Conservation (phyloP, 2,113 vertebrate genomes). For the Atrichornis clamosus region DNA sequence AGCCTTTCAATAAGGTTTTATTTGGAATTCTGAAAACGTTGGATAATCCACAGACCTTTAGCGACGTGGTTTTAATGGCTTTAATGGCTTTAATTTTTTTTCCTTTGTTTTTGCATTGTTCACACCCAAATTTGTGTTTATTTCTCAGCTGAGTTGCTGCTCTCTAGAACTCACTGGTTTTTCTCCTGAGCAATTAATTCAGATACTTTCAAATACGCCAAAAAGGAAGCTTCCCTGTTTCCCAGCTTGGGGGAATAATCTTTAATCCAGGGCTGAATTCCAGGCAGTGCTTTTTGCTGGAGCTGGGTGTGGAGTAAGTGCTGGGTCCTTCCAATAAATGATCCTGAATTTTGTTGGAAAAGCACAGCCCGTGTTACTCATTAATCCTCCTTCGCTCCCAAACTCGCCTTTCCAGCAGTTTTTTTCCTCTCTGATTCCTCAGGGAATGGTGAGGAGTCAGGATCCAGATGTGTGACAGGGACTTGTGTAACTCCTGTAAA, state of each 20-base stretch:
- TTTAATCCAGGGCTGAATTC: background rate
- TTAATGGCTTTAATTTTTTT: too few relatives aligned
- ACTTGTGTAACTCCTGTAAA: background rate
- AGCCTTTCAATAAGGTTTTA: background rate
- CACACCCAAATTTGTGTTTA: background rate
- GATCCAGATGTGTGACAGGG: background rate
- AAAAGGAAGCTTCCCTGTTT: background rate
- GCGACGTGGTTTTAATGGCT: background rate
- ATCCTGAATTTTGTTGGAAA: background rate
- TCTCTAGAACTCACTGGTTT: background rate
- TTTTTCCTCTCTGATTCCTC: background rate
- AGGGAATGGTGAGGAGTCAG: background rate
- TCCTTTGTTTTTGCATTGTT: background rate
- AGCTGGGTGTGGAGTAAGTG: background rate
- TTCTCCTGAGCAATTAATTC: background rate
- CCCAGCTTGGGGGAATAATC: rapidly evolving
- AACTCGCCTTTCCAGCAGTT: background rate
- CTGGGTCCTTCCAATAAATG: background rate
- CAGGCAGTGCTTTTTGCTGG: background rate
- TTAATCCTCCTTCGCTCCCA: background rate
- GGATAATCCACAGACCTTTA: background rate
- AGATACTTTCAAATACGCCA: background rate
- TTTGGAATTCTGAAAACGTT: background rate
- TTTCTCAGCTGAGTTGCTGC: background rate
- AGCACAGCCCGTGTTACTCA: background rate